These are phyloP conservation scores for Syngnathus rostellatus DNA, from an alignment of 2,797 vertebrate species.

Conservation along the genomic window DNA sequence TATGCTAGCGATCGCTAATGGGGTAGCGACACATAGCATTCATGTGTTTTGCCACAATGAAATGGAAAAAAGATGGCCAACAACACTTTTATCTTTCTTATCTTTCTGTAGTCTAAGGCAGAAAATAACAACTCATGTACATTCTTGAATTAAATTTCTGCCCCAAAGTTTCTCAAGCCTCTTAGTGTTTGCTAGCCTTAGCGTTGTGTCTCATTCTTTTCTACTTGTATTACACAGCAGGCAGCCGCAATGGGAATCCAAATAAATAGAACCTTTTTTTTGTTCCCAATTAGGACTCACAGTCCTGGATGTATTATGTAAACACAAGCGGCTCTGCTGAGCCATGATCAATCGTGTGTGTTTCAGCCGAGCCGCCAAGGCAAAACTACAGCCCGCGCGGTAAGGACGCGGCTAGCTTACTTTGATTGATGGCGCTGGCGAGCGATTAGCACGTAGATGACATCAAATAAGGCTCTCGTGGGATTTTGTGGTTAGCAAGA, in stretches of 20 bases:
- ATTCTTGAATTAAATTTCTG: too few relatives aligned
- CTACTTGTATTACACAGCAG: background rate
- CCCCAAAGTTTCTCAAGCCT: background rate
- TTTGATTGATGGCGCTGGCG: conserved; percentile 37
- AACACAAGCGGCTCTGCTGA: conserved; percentile 29
- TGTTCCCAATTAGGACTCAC: conserved; percentile 34
- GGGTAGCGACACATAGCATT: too few relatives aligned
- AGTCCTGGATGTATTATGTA: conserved; percentile 30
- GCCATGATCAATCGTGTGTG: conserved; percentile 46
- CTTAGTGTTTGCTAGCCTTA: background rate
- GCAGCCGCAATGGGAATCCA: conserved; percentile 8
- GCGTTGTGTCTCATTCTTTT: background rate
- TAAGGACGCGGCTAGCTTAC: conserved; percentile 10
- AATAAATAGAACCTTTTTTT: conserved; percentile 26
- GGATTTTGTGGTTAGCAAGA: conserved; percentile 21
- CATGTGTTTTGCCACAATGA: too few relatives aligned
- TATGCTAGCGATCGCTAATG: background rate
- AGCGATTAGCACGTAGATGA: conserved; percentile 16
- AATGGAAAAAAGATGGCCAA: too few relatives aligned
- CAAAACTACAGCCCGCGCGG: background rate
- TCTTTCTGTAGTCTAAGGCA: too few relatives aligned
- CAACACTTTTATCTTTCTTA: too few relatives aligned
- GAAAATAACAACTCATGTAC: too few relatives aligned
- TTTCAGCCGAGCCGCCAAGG: conserved; percentile 14
- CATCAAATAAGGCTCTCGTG: conserved; percentile 19